phyloP scores from a whole-genome alignment of 2,797 vertebrate genomes.

The Sternotherus odoratus region DNA sequence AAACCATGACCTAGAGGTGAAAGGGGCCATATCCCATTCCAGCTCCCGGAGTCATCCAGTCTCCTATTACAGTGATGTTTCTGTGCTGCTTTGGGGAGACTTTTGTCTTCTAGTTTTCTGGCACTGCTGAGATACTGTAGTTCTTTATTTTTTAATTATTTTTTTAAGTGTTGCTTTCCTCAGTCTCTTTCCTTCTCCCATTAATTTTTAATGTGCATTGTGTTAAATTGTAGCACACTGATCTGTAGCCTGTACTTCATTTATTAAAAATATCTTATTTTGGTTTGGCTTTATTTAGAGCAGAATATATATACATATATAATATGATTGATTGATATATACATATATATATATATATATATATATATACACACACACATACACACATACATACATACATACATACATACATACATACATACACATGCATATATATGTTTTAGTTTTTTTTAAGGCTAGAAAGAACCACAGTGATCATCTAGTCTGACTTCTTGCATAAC shows the following conservation, averaged over 20 bases:
- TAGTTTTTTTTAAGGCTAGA: not conserved
- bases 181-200: not conserved
- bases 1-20: constrained; percentile 51
- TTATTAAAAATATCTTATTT: not conserved
- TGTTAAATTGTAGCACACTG: not conserved
- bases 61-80: constrained; percentile 13
- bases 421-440: too few species aligned
- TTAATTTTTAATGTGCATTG: constrained; percentile 39
- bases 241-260: not conserved
- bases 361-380: too few species aligned
- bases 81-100: not conserved
- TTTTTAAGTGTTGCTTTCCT: not conserved
- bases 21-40: constrained; percentile 50
- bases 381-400: too few species aligned
- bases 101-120: constrained; percentile 24
- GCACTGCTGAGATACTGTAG: not conserved
- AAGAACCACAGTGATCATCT: not conserved
- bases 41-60: not conserved
- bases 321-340: too few species aligned
- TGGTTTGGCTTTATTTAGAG: constrained; percentile 12
- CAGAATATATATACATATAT: not conserved
- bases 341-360: too few species aligned
- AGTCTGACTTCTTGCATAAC: not conserved
- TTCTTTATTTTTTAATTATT: too few species aligned
- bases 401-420: too few species aligned